Evolutionary conservation across 2,888 invertebrate genomes (phyloP).

Genomic region (Polydrusus cervinus): DNA sequence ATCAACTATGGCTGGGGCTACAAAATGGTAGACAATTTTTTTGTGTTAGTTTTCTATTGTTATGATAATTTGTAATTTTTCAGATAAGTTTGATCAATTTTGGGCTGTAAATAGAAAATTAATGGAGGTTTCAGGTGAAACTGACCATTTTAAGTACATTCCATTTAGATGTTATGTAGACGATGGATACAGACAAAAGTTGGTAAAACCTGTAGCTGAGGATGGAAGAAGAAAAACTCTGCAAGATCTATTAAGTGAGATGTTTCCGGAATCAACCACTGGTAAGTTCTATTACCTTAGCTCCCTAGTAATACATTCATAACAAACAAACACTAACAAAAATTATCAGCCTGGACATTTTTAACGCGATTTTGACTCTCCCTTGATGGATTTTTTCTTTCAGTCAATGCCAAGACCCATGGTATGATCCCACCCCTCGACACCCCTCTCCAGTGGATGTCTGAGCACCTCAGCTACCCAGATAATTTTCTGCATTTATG

Average conservation of each 20-base stretch:
- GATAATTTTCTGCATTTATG: constrained; percentile 98
- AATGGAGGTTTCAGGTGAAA: constrained; percentile 90
- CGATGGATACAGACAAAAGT: constrained; percentile 82
- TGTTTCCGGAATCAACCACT: constrained; percentile 77
- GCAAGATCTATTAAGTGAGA: constrained; percentile 80
- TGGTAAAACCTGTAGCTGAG: constrained; percentile 84
- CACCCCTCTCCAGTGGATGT: constrained; percentile 96
- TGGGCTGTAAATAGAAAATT: constrained; percentile 97
- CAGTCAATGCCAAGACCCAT: constrained; percentile 88
- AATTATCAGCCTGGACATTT: no score
- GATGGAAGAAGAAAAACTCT: constrained; percentile 84
- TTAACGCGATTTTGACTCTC: no score
- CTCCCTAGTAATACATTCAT: no score
- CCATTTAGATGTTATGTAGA: constrained; percentile 89
- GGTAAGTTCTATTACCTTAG: constrained; percentile 68
- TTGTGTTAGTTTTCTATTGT: background rate
- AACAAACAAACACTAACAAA: no score
- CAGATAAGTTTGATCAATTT: constrained; percentile 98
- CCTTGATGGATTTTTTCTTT: no score
- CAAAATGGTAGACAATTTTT: constrained; percentile 82
- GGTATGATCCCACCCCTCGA: constrained; percentile 91
- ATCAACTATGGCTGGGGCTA: constrained; percentile 95
- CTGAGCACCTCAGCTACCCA: constrained; percentile 97
- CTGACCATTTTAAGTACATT: constrained; percentile 90
- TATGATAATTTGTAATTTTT: constrained; percentile 56